Percentiles rank a stretch among this genome's conserved stretches.
phyloP scores from a whole-genome alignment of 2,113 vertebrate genomes.

The Bombycilla garrulus region DNA sequence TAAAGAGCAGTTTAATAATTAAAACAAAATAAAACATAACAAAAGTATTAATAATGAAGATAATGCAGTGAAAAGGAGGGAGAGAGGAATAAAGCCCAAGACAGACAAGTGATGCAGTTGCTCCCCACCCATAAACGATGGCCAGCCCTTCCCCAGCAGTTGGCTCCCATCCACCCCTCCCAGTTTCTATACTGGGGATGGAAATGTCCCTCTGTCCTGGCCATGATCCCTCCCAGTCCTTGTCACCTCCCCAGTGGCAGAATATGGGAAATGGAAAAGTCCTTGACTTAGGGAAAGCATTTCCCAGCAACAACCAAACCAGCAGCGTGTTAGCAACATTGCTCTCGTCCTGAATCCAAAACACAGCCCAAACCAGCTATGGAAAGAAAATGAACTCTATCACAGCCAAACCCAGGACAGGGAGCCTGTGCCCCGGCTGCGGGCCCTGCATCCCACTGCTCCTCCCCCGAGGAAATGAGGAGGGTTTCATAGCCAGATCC shows the following conservation, averaged over 20 bases:
- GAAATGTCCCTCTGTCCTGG: background rate
- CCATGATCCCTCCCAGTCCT: background rate
- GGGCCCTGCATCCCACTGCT: rapidly evolving
- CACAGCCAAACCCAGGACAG: background rate
- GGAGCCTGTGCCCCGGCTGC: rapidly evolving
- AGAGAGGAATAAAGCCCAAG: background rate
- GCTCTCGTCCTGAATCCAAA: background rate
- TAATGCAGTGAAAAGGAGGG: background rate
- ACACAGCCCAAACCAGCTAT: background rate
- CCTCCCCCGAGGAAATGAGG: rapidly evolving
- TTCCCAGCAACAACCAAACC: background rate
- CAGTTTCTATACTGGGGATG: background rate
- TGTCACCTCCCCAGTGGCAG: background rate
- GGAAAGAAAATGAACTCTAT: background rate
- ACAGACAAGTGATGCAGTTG: background rate
- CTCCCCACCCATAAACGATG: rapidly evolving
- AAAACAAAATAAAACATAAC: background rate
- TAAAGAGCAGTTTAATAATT: background rate
- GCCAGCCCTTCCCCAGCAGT: background rate
- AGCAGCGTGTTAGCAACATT: background rate
- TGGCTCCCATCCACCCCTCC: background rate
- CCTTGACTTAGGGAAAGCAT: background rate
- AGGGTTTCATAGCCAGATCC: background rate
- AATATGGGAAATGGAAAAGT: background rate
- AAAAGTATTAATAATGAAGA: background rate